Evolutionary conservation across 2,797 vertebrate species (phyloP).

Genomic region (Sarcoramphus papa): DNA sequence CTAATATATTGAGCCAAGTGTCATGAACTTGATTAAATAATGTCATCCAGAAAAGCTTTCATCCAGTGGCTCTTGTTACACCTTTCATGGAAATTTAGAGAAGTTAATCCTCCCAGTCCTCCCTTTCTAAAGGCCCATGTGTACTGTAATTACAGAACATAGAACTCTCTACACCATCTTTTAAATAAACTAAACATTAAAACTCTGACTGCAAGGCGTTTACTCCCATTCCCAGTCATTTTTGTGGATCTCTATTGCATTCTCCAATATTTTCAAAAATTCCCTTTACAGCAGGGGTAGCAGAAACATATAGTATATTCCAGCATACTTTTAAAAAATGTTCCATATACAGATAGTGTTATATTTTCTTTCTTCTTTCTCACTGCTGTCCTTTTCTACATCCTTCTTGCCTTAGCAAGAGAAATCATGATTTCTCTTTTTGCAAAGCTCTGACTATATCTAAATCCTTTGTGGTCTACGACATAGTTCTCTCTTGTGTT

Average conservation of each 20-base stretch:
- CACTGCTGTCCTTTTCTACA: background rate
- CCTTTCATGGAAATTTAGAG: background rate
- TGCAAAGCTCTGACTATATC: background rate
- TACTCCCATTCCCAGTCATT: background rate
- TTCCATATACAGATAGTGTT: fast-evolving
- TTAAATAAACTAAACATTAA: background rate
- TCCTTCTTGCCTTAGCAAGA: background rate
- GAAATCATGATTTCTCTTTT: background rate
- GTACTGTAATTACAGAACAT: background rate
- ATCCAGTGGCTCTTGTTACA: background rate
- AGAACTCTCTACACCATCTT: background rate
- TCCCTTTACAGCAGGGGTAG: background rate
- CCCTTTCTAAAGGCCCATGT: background rate
- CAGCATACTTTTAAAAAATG: background rate
- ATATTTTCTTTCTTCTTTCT: background rate
- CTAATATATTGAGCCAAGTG: background rate
- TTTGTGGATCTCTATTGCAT: background rate
- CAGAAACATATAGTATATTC: background rate
- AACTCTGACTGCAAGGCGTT: background rate
- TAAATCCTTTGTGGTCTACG: background rate
- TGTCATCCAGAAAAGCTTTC: background rate
- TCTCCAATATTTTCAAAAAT: background rate
- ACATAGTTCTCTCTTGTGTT: background rate
- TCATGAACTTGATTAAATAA: background rate
- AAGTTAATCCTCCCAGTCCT: background rate